These are phyloP conservation scores for Pyralis farinalis DNA, from an alignment of 2,888 invertebrate species.

Conservation along the genomic window DNA sequence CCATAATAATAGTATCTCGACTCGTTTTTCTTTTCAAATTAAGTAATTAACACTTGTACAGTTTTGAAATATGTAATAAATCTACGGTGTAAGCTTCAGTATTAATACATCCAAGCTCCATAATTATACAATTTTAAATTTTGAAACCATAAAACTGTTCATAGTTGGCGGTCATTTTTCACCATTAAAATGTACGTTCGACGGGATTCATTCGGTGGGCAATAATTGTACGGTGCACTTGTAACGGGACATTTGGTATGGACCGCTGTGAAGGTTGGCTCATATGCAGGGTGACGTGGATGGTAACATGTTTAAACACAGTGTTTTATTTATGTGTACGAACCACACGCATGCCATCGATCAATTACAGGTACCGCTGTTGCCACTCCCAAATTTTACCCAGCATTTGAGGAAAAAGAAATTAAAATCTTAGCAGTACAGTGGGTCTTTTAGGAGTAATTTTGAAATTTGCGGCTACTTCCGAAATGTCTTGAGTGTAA, in stretches of 20 bases:
- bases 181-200: slow-evolving; percentile 55
- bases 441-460: too few species aligned
- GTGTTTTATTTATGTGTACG: neutral
- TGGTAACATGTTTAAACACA: slow-evolving; percentile 6
- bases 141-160: slow-evolving; percentile 44
- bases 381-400: neutral
- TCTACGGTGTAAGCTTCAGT: slow-evolving; percentile 44
- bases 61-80: slow-evolving; percentile 46
- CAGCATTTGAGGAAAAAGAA: too few species aligned
- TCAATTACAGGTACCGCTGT: neutral
- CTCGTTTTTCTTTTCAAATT: slow-evolving; percentile 1
- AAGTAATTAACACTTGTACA: slow-evolving; percentile 27
- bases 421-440: too few species aligned
- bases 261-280: slow-evolving; percentile 5
- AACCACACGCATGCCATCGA: slow-evolving; percentile 2
- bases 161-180: slow-evolving; percentile 53
- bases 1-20: neutral
- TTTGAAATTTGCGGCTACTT: too few species aligned
- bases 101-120: slow-evolving; percentile 52
- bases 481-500: too few species aligned
- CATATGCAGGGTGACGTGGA: slow-evolving; percentile 5
- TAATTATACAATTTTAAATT: slow-evolving; percentile 49
- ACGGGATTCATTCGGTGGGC: slow-evolving; percentile 36
- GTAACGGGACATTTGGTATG: slow-evolving; percentile 52
- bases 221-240: slow-evolving; percentile 52